Percentiles rank a stretch among this genome's conserved stretches.
These are phyloP conservation scores for Leucosticte australis DNA, from an alignment of 2,113 vertebrate species.

Conservation along the genomic window DNA sequence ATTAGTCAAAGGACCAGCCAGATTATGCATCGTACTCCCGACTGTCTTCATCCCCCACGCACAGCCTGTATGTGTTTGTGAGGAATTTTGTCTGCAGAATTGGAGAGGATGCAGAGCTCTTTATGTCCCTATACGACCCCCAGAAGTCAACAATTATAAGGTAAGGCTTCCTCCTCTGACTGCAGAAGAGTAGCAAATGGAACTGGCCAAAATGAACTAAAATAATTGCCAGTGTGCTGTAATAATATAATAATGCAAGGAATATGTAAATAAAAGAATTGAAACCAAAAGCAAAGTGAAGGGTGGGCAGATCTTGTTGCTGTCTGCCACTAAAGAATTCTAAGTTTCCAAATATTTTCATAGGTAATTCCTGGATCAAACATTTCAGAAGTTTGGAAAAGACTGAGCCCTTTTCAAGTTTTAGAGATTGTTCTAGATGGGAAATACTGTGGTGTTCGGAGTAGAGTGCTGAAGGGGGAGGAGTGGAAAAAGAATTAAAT, in stretches of 20 bases:
- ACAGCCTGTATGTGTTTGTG: constrained; percentile 96
- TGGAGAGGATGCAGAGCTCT: constrained; percentile 95
- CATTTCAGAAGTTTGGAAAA: not conserved
- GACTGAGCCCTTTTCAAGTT: not conserved
- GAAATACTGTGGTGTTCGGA: not conserved
- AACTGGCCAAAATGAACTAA: not conserved
- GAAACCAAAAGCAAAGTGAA: not conserved
- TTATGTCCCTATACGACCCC: constrained; percentile 97
- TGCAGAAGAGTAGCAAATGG: not conserved
- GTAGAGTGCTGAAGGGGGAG: not conserved
- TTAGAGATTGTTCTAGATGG: not conserved
- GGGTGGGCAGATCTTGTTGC: not conserved
- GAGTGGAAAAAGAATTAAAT: not conserved
- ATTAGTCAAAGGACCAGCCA: constrained; percentile 86
- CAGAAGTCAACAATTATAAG: constrained; percentile 89
- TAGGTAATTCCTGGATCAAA: not conserved
- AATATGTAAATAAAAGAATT: not conserved
- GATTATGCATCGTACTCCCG: constrained; percentile 87
- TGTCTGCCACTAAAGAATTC: not conserved
- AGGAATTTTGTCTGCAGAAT: constrained; percentile 97
- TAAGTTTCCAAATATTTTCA: not conserved
- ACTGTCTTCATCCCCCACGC: constrained; percentile 90
- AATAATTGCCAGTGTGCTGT: not conserved
- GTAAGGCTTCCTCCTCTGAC: constrained; percentile 40
- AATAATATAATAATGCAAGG: not conserved